A percentile compares a stretch with the other conserved stretches of the same genome.
These are phyloP conservation scores for Labeo calbasu DNA, from an alignment of 2,797 vertebrate species.

Conservation along the genomic window DNA sequence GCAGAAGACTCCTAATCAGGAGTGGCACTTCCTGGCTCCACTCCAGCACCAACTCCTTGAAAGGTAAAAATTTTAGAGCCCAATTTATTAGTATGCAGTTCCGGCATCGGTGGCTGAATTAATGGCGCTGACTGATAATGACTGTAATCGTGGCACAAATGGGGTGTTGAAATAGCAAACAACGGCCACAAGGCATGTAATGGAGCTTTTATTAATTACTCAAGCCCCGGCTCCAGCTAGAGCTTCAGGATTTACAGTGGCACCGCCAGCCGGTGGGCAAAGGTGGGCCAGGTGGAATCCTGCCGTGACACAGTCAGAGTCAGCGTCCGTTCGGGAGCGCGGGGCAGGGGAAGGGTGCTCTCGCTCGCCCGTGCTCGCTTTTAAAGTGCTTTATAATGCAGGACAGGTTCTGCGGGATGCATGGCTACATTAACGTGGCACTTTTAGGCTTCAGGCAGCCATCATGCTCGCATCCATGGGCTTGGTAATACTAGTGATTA, in stretches of 20 bases:
- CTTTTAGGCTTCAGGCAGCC: not conserved
- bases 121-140: slow-evolving; percentile 88
- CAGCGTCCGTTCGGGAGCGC: not conserved
- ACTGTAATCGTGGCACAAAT: slow-evolving; percentile 89
- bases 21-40: slow-evolving; percentile 81
- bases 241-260: slow-evolving; percentile 82
- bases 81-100: slow-evolving; percentile 88
- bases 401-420: not conserved
- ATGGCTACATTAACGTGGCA: not conserved
- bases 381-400: slow-evolving; percentile 51
- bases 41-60: slow-evolving; percentile 85
- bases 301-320: not conserved
- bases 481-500: not conserved
- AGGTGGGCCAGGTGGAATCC: slow-evolving; percentile 72
- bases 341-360: slow-evolving; percentile 45
- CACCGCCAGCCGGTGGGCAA: slow-evolving; percentile 72
- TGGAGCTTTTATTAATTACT: slow-evolving; percentile 88
- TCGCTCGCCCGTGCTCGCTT: slow-evolving; percentile 55
- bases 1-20: slow-evolving; percentile 83
- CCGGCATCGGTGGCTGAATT: slow-evolving; percentile 84
- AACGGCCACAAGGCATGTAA: slow-evolving; percentile 88
- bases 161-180: slow-evolving; percentile 90
- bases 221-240: slow-evolving; percentile 74
- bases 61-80: slow-evolving; percentile 84
- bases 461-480: not conserved